These are phyloP conservation scores for Apostichopus japonicus DNA, from an alignment of 35 echinoderm and acorn worm species.

Conservation along the genomic window DNA sequence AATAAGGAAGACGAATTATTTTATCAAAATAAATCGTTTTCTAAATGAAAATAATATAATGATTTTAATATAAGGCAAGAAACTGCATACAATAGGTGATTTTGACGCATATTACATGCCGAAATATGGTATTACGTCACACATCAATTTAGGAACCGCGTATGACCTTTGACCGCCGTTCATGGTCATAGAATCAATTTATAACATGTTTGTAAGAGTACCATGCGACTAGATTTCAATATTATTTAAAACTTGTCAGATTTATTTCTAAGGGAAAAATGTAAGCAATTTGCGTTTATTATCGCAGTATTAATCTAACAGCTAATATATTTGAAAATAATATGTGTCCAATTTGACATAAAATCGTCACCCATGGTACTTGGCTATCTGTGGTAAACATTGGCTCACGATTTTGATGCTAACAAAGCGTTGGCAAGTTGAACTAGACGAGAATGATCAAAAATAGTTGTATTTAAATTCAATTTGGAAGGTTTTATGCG, in stretches of 20 bases:
- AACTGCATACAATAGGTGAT: background rate
- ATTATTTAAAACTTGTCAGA: background rate
- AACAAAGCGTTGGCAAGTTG: background rate
- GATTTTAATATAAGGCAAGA: background rate
- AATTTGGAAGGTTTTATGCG: background rate
- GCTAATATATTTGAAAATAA: background rate
- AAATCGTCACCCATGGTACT: background rate
- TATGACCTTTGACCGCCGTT: background rate
- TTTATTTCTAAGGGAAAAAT: background rate
- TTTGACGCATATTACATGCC: background rate
- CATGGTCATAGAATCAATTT: slow-evolving; percentile 4
- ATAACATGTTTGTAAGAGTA: background rate
- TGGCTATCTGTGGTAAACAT: background rate
- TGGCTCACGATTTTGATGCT: background rate
- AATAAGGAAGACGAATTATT: no score
- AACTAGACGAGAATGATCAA: background rate
- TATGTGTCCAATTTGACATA: background rate
- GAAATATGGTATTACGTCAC: slow-evolving; percentile 9
- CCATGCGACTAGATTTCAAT: background rate
- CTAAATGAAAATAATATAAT: background rate
- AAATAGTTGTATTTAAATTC: background rate
- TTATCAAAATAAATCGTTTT: background rate
- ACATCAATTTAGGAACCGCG: background rate
- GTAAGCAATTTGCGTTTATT: no score
- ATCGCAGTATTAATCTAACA: no score